A percentile compares a stretch with the other conserved stretches of the same genome.
Evolutionary conservation across 2,888 invertebrate genomes (phyloP).

Genomic region (Ormyrus rosae): DNA sequence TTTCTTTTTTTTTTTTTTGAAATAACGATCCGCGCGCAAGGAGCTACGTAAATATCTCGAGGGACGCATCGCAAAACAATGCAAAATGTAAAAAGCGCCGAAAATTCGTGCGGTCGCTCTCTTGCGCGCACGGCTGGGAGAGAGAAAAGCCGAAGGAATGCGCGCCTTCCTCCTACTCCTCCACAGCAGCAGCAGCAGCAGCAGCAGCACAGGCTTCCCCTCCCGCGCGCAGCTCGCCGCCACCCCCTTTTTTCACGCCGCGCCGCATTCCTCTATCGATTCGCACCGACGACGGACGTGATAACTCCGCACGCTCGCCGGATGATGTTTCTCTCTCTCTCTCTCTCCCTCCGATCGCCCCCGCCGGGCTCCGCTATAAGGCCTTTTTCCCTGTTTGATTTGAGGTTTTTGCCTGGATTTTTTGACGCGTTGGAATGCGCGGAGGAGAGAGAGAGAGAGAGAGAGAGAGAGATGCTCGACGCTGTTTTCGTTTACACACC

Average conservation of each 20-base stretch:
- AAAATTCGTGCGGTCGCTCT: conserved; percentile 6
- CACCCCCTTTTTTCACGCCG: conserved; percentile 67
- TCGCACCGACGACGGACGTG: conserved; percentile 62
- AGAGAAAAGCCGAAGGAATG: conserved; percentile 49
- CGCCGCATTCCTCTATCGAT: conserved; percentile 75
- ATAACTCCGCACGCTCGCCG: conserved; percentile 24
- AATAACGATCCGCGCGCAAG: no score
- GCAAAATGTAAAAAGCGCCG: neutral
- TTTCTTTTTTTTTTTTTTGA: no score
- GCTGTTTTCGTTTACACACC: no score
- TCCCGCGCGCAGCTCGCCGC: conserved; percentile 35
- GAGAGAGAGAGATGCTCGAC: no score
- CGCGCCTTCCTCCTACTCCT: conserved; percentile 57
- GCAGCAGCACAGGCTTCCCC: neutral
- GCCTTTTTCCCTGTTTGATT: no score
- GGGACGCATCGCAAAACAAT: no score
- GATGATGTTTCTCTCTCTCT: neutral
- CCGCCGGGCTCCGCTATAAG: no score
- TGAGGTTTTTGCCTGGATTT: no score
- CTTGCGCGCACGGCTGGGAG: conserved; percentile 4
- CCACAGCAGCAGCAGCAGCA: neutral
- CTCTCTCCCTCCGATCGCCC: no score
- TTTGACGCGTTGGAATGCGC: no score
- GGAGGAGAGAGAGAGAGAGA: no score
- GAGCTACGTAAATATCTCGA: no score